Evolutionary conservation across 2,797 vertebrate genomes (phyloP), one percentile per base, ranked within the genome.

Genomic region (Odontamblyopus lacepedii): DNA sequence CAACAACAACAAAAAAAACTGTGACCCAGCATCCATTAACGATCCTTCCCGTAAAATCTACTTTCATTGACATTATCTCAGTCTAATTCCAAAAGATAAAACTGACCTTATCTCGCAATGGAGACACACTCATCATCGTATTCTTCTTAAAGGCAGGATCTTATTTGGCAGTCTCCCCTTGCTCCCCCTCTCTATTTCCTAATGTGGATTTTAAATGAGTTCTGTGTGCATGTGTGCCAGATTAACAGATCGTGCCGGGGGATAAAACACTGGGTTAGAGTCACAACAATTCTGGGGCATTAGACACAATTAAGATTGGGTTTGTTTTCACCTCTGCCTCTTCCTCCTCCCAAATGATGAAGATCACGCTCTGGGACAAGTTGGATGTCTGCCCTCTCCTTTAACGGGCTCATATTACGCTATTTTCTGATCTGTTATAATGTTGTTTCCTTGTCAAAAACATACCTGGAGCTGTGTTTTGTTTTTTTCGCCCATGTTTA

Each of bases 301-400:
- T 88, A 85, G 81, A 84, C 76, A 82, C 87, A 88, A 86, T 89
- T 91, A 87, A 87, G 86, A 90, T 82, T 81, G 83, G 74, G 83
- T 82, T 73, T 84, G 78, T 89, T 83, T 85, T 85, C 82, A 75
- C 75, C 78, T 63, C 44, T 0, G 41, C 26, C 63, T 48, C 13
- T 4, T 48, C 41, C 13, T 61, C 64, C 63, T 60, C 16, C 6
- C 29, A 55, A 12, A 61, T 75, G 75, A 78, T 79, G 81, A 26
- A 44, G 84, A 91, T 88, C 90, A 85, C 73, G 72, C 73, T 53
- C 35, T 59, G 78, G 74, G 84, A 73, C 71, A 70, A 77, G 56
- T 77, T 84, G 77, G 78, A 75, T 0, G 51, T 38, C 72, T 75
- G 77, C 82, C 75, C 77, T 32, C 32, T 30, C 51, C 65, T 75